Percentiles rank a stretch among this genome's conserved stretches.
Conservation (phyloP, 2,113 vertebrate genomes). For the Crocuta crocuta region DNA sequence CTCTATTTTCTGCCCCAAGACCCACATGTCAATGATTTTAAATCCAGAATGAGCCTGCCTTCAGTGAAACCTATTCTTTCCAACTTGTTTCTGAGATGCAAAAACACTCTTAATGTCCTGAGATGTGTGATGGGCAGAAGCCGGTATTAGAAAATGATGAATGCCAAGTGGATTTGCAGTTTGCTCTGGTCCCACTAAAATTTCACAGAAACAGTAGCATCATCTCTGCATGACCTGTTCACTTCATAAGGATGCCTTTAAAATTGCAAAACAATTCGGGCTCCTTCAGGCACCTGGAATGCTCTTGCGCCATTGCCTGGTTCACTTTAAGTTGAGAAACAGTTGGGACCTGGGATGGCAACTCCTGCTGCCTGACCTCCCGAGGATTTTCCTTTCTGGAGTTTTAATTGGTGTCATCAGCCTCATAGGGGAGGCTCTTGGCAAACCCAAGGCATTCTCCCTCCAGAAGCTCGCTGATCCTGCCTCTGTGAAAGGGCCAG, state of each 20-base stretch:
- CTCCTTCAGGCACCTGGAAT: background rate
- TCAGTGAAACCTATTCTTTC: background rate
- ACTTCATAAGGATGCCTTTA: background rate
- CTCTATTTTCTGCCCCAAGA: background rate
- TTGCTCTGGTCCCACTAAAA: background rate
- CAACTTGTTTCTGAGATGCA: background rate
- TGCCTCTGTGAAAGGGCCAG: slow-evolving; percentile 12
- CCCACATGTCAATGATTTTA: background rate
- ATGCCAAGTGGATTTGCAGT: background rate
- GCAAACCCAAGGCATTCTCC: background rate
- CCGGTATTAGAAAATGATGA: background rate
- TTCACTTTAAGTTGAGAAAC: background rate
- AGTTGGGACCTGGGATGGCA: background rate
- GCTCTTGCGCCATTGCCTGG: background rate
- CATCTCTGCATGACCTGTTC: background rate
- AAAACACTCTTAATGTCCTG: background rate
- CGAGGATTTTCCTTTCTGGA: background rate
- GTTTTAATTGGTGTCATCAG: slow-evolving; percentile 47
- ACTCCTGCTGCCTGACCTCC: background rate
- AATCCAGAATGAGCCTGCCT: background rate
- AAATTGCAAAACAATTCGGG: background rate
- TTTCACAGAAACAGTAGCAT: background rate
- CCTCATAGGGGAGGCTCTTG: slow-evolving; percentile 12
- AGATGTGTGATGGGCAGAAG: background rate
- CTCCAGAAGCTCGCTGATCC: slow-evolving; percentile 61